Evolutionary conservation across 2,797 vertebrate genomes (phyloP).

Genomic region (Tokudaia muenninki): DNA sequence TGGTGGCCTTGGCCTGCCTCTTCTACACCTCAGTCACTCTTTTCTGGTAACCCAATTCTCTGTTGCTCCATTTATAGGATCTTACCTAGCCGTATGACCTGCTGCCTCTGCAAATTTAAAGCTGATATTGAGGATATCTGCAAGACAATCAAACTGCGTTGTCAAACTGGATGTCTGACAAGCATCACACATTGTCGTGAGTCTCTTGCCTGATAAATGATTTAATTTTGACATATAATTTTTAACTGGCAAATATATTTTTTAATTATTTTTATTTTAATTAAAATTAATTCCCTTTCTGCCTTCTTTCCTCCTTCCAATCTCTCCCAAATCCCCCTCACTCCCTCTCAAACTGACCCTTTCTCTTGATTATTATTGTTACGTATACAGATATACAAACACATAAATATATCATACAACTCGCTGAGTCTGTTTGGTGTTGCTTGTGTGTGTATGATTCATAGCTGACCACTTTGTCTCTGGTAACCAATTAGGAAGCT

Average conservation of each 20-base stretch:
- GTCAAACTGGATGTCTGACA: constrained; percentile 68
- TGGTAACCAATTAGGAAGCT: background rate
- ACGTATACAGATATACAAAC: background rate
- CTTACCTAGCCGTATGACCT: constrained; percentile 17
- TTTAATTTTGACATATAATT: background rate
- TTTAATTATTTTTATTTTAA: background rate
- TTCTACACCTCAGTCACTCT: background rate
- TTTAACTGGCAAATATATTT: constrained; percentile 7
- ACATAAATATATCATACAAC: background rate
- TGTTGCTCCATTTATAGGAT: constrained; percentile 52
- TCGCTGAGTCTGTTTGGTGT: background rate
- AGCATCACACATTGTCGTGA: constrained; percentile 72
- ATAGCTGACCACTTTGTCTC: background rate
- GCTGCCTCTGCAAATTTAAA: constrained; percentile 79
- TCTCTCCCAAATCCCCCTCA: background rate
- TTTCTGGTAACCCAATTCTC: constrained; percentile 24
- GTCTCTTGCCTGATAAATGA: constrained; percentile 41
- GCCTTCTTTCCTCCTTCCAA: background rate
- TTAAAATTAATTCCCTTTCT: background rate
- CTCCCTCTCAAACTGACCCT: background rate
- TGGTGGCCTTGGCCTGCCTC: background rate
- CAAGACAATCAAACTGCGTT: constrained; percentile 80
- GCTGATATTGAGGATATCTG: constrained; percentile 43
- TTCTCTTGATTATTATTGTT: background rate
- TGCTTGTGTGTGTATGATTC: background rate